These are phyloP conservation scores for Eupithecia inturbata DNA, from an alignment of 2,888 invertebrate genomes.

Conservation along the genomic window DNA sequence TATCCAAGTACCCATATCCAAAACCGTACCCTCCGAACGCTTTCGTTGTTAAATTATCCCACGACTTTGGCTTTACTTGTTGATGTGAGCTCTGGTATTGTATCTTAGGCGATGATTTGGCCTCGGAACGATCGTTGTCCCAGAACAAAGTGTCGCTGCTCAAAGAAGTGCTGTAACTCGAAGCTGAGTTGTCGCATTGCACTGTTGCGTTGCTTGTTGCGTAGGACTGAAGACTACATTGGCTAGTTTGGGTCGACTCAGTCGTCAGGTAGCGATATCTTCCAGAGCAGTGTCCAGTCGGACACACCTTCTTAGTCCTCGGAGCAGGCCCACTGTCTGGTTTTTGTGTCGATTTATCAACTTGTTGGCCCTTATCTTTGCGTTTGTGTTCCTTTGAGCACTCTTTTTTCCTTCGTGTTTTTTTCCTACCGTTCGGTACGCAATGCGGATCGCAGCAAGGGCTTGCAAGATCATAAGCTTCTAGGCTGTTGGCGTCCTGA, in stretches of 20 bases:
- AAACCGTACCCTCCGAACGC: constrained; percentile 94
- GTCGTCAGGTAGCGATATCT: constrained; percentile 86
- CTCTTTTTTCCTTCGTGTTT: constrained; percentile 82
- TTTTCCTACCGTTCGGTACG: constrained; percentile 86
- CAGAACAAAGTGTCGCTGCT: constrained; percentile 95
- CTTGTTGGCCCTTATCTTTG: constrained; percentile 84
- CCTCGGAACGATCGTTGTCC: constrained; percentile 85
- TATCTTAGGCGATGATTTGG: constrained; percentile 76
- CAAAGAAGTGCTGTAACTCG: constrained; percentile 92
- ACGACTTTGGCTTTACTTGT: constrained; percentile 91
- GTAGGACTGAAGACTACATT: constrained; percentile 92
- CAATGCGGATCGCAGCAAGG: constrained; percentile 95
- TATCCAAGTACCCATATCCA: constrained; percentile 93
- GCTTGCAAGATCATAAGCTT: constrained; percentile 93
- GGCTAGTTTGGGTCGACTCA: constrained; percentile 88
- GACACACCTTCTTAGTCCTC: constrained; percentile 74
- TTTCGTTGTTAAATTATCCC: constrained; percentile 95
- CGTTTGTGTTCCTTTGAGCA: constrained; percentile 86
- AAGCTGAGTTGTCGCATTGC: constrained; percentile 88
- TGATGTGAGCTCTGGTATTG: constrained; percentile 78
- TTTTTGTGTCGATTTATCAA: constrained; percentile 77
- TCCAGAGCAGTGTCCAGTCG: constrained; percentile 69
- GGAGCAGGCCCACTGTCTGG: constrained; percentile 75
- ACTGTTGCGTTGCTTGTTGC: constrained; percentile 89
- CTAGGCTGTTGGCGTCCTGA: constrained; percentile 90